Conservation (phyloP, 1,140 invertebrate genomes). For the Radopholus similis region DNA sequence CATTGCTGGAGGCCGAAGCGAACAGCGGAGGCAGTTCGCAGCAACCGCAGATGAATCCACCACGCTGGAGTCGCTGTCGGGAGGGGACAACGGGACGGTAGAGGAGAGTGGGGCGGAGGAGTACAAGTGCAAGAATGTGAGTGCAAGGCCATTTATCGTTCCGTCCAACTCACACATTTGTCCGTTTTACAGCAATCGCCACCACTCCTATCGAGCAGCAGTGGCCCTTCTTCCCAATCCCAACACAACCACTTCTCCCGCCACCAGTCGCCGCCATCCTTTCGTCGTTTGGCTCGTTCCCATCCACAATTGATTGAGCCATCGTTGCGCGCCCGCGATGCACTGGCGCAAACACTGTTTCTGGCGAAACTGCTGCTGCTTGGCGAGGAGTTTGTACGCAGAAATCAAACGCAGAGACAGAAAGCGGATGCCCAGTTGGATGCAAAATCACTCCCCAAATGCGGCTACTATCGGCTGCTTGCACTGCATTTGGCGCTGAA, state of each 20-base stretch:
- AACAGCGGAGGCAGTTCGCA: background rate
- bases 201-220: too few species aligned
- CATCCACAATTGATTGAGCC: slow-evolving; percentile 6
- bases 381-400: slow-evolving; percentile 14
- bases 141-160: too few species aligned
- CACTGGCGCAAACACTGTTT: slow-evolving; percentile 24
- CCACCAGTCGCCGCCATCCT: background rate
- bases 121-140: too few species aligned
- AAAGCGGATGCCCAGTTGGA: background rate
- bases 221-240: background rate
- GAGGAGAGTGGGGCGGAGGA: too few species aligned
- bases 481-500: slow-evolving; percentile 29
- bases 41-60: background rate
- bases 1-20: background rate
- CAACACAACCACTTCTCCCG: background rate
- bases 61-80: too few species aligned
- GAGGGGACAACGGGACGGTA: too few species aligned
- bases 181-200: too few species aligned
- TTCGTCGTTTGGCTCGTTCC: slow-evolving; percentile 6
- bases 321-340: slow-evolving; percentile 11
- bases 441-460: background rate
- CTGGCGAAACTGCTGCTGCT: slow-evolving; percentile 20
- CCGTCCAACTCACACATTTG: too few species aligned
- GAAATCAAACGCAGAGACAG: background rate
- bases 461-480: slow-evolving; percentile 5